Evolutionary conservation across 2,113 vertebrate species (phyloP), one percentile per base, ranked within the genome.

Genomic region (Tringa solitaria): DNA sequence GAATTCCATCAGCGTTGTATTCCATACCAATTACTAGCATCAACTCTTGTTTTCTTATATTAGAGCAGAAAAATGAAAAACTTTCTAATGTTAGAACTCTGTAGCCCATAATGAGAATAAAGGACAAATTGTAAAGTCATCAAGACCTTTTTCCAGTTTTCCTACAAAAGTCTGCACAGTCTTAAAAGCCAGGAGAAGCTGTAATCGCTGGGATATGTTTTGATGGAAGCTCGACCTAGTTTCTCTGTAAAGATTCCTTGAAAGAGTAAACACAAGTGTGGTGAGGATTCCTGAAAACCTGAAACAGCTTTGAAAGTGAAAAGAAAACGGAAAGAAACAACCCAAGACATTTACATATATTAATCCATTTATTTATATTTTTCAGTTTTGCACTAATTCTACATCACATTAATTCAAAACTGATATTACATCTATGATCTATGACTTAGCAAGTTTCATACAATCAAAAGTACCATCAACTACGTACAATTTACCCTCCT

Each of bases 341-440:
- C 22, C 21, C 73, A 73, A 84, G 33, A 37, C 30, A 0, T 72
- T 82, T 53, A 72, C 20, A 92, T 86, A 82, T 89, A 96, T 93
- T 84, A 93, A 84, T 82, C 53, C 13, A 41, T 97, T 97, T 96
- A 95, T 92, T 97, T 79, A 73, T 46, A 65, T 1, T 74, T 75
- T 59, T 70, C 60, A 89, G 17, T 28, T 32, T 84, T 5, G 2
- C 26, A 69, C 63, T 95, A 84, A 24, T 67, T 87, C 69, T 89
- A 82, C 35, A 82, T 56, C n/a, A 89, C 48, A 92, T 73, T 35
- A 68, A 82, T 51, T 69, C 48, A 80, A 64, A 83, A 65, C 46
- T n/a, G 19, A 17, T 87, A n/a, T 64, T 81, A 33, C 16, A 51
- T 68, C 64, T 63, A 80, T 16, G 22, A 80, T 64, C 65, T 87